phyloP scores from a whole-genome alignment of 2,797 vertebrate genomes.

The Phyllotis vaccarum region DNA sequence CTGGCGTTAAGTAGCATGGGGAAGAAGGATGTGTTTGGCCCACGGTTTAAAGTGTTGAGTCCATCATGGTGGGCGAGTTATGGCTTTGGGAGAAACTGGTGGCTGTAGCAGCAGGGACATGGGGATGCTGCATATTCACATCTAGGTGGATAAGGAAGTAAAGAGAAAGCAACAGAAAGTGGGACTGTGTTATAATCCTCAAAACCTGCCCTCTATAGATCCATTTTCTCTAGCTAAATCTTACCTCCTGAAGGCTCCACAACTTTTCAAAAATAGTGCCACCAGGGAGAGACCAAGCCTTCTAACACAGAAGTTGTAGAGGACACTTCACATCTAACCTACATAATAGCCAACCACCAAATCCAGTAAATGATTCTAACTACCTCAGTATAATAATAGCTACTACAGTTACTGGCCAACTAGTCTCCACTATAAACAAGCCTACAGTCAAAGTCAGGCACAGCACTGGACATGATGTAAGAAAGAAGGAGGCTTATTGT shows the following conservation, averaged over 20 bases:
- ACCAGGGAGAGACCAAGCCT: neutral
- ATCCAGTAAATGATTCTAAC: neutral
- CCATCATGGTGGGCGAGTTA: neutral
- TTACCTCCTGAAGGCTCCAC: neutral
- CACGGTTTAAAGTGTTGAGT: neutral
- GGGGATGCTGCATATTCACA: neutral
- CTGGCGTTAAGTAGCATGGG: neutral
- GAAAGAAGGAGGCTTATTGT: fast-evolving
- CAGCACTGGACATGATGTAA: no score
- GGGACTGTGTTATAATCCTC: neutral
- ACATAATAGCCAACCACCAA: neutral
- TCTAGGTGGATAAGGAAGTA: neutral
- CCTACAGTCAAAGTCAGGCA: neutral
- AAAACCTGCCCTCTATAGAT: neutral
- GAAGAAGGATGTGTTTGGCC: neutral
- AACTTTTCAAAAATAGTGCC: neutral
- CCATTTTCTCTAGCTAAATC: neutral
- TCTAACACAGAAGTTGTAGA: neutral
- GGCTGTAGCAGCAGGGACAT: neutral
- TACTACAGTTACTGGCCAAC: neutral
- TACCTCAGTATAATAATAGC: neutral
- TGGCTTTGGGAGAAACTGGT: neutral
- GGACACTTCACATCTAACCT: neutral
- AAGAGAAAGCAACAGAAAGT: neutral
- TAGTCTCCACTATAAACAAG: neutral